Conservation (phyloP, 2,888 invertebrate species). For the Malachius bipustulatus region DNA sequence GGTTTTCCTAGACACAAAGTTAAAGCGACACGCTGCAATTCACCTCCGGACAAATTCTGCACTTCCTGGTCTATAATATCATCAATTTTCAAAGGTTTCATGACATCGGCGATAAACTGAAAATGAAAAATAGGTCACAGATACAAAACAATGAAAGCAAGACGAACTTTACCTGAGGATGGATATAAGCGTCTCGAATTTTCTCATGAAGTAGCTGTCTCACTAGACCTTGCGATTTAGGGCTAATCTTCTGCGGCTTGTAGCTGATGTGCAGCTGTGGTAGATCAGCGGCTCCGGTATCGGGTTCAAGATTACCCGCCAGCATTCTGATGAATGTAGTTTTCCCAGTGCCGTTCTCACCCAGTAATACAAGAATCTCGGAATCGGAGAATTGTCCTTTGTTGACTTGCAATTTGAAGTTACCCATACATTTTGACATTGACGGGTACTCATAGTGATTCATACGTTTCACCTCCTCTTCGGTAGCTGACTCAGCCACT, state of each 20-base stretch:
- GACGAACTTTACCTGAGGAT: conserved; percentile 69
- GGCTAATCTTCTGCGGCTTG: conserved; percentile 99
- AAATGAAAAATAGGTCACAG: conserved; percentile 15
- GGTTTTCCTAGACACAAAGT: conserved; percentile 96
- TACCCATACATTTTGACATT: conserved; percentile 78
- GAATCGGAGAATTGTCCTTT: conserved; percentile 97
- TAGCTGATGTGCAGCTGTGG: conserved; percentile 96
- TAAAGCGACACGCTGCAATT: conserved; percentile 94
- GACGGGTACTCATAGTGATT: conserved; percentile 91
- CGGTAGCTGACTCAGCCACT: conserved; percentile 94
- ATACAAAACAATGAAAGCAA: not conserved
- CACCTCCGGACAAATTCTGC: conserved; percentile 97
- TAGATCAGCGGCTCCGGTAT: conserved; percentile 64
- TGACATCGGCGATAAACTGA: conserved; percentile 94
- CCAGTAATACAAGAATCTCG: conserved; percentile 92
- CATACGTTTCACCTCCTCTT: conserved; percentile 95
- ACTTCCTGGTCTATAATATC: conserved; percentile 97
- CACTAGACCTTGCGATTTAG: conserved; percentile 89
- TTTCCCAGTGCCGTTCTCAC: conserved; percentile 98
- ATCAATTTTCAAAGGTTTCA: conserved; percentile 96
- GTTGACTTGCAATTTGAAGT: conserved; percentile 66
- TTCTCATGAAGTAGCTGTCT: conserved; percentile 89
- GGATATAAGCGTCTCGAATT: conserved; percentile 93
- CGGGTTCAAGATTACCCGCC: conserved; percentile 89
- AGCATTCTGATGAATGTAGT: conserved; percentile 98